Percentiles rank a stretch among this genome's conserved stretches.
phyloP scores from a whole-genome alignment of 2,797 vertebrate species.

The Nasua narica region DNA sequence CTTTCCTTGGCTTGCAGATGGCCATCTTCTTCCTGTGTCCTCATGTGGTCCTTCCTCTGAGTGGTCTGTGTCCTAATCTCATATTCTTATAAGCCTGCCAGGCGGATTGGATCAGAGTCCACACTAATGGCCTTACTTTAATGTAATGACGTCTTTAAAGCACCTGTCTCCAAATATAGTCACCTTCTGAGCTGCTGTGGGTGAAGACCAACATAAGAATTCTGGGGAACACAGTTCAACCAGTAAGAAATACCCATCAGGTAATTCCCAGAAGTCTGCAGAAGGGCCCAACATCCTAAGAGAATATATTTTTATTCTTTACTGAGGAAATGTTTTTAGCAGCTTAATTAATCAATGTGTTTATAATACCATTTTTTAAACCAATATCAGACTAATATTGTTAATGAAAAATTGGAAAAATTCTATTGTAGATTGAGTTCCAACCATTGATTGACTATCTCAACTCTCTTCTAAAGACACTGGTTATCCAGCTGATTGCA shows the following conservation, averaged over 20 bases:
- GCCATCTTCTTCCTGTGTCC: not conserved
- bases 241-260: not conserved
- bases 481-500: not conserved
- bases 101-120: not conserved
- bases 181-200: not conserved
- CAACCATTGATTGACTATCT: not conserved
- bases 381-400: not conserved
- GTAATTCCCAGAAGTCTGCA: not conserved
- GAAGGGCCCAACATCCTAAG: not conserved
- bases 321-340: not conserved
- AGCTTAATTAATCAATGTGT: not conserved
- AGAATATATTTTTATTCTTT: not conserved
- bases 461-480: not conserved
- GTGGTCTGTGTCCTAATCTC: not conserved
- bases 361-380: not conserved
- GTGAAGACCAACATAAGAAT: not conserved
- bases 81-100: not conserved
- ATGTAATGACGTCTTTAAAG: not conserved
- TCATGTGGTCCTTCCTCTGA: not conserved
- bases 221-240: not conserved
- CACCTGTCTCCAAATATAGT: not conserved
- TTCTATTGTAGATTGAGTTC: not conserved
- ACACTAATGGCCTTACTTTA: not conserved
- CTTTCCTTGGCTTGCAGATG: not conserved
- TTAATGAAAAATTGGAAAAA: not conserved